These are phyloP conservation scores for Fratercula arctica DNA, from an alignment of 2,797 vertebrate species.

Conservation along the genomic window DNA sequence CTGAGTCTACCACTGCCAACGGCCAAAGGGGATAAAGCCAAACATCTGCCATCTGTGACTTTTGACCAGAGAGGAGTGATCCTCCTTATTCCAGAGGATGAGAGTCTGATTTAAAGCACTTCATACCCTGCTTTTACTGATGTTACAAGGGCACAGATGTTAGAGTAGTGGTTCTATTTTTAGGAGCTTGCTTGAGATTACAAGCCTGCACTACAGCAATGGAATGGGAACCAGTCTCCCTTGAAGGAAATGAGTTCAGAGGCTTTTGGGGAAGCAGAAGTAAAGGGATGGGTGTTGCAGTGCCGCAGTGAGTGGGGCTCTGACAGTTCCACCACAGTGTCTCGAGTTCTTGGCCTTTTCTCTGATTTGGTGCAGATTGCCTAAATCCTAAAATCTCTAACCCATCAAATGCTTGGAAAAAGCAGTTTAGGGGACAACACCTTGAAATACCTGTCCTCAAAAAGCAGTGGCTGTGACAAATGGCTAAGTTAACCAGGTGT, in stretches of 20 bases:
- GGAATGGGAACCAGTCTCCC: neutral
- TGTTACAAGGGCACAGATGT: slow-evolving; percentile 22
- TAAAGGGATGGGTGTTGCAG: neutral
- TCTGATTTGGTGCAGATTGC: neutral
- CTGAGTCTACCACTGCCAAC: neutral
- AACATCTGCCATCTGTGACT: slow-evolving; percentile 44
- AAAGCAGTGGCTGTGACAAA: neutral
- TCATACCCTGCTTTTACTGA: neutral
- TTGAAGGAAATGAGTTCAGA: neutral
- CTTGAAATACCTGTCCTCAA: neutral
- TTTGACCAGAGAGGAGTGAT: slow-evolving; percentile 12
- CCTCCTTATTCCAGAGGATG: neutral
- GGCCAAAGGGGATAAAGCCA: slow-evolving; percentile 32
- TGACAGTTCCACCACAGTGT: neutral
- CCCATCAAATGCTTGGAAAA: neutral
- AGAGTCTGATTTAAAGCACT: slow-evolving; percentile 8
- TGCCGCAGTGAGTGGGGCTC: neutral
- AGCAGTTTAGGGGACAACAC: neutral
- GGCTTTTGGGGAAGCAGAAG: neutral
- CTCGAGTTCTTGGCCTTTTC: neutral
- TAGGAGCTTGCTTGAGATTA: neutral
- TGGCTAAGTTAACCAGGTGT: neutral
- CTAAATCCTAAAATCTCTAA: neutral
- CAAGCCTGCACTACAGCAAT: neutral
- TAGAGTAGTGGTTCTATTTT: neutral